Base-by-base conservation (phyloP, 2,888 invertebrate species). In the Drosophila kambysellisi region DNA sequence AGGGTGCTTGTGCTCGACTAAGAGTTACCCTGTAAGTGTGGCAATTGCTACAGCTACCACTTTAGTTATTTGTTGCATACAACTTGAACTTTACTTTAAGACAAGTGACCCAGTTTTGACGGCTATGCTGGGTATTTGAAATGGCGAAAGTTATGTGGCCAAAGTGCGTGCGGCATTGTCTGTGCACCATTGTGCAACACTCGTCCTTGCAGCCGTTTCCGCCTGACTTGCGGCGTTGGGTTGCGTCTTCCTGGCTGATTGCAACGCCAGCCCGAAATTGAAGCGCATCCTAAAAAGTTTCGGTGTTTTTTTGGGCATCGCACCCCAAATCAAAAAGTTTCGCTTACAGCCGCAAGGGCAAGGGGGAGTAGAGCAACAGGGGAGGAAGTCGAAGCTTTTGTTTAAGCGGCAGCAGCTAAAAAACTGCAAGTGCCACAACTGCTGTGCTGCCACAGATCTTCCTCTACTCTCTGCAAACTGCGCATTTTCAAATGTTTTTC, bases 221-320 rank as follows among this genome's bases (percentile, higher is more conserved):
- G 86, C 83, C 74, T 89, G 77, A 75, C 84, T 85, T 89, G 90
- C 90, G 83, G 90, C 89, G 81, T 89, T 88, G 77, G 86, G 15
- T 46, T 46, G 64, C 80, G 57, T 58, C 81, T 67, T 70, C 72
- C 76, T 76, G 76, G 57, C 87, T 85, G 85, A 85, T 85, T 85
- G 85, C 85, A 78, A 78, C 76, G 86, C 76, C 89, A 90, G 78
- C 88, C 90, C 90, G 67, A 85, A 85, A 86, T 88, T 88, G 89
- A 88, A 85, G 90, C 76, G 83, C 87, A 81, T 67, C 70, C 86
- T 64, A 75, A 84, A 90, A 70, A 68, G 83, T 76, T 69, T 67
- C 56, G 63, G 15, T 33, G 3, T 33, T n/a, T 51, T 51, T 50
- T 17, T 29, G 9, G n/a, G 32, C 11, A n/a, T 33, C 39, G 50